Conservation (phyloP, 2,888 invertebrate genomes). For the Tipula helvola region DNA sequence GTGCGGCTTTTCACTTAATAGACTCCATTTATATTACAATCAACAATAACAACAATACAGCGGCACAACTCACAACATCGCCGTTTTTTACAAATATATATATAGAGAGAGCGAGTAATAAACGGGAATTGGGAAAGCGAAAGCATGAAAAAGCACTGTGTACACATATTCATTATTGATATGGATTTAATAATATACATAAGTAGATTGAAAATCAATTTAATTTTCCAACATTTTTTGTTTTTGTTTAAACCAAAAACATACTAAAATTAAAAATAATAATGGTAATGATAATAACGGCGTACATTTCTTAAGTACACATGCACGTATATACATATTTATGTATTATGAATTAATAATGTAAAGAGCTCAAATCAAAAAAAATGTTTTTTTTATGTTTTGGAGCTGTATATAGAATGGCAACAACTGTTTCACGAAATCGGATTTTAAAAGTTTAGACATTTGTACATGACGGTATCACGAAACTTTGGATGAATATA, state of each 20-base stretch:
- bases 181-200: neutral
- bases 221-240: neutral
- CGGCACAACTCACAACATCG: neutral
- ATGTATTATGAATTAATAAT: too few species aligned
- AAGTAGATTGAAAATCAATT: neutral
- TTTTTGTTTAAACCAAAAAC: neutral
- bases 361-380: too few species aligned
- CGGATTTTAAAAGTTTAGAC: neutral
- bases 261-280: neutral
- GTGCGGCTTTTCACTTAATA: slow-evolving; percentile 11
- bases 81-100: too few species aligned
- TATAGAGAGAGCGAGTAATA: neutral
- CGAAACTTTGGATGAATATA: neutral
- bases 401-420: neutral
- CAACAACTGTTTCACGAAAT: neutral
- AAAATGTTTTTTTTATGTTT: too few species aligned
- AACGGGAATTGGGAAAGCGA: neutral
- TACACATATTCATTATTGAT: neutral
- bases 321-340: neutral
- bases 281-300: neutral
- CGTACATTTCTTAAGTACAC: too few species aligned
- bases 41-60: neutral
- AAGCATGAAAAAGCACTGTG: neutral
- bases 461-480: neutral
- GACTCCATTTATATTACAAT: slow-evolving; percentile 9